Conservation (phyloP, 2,113 vertebrate species). For the Thomomys bottae region DNA sequence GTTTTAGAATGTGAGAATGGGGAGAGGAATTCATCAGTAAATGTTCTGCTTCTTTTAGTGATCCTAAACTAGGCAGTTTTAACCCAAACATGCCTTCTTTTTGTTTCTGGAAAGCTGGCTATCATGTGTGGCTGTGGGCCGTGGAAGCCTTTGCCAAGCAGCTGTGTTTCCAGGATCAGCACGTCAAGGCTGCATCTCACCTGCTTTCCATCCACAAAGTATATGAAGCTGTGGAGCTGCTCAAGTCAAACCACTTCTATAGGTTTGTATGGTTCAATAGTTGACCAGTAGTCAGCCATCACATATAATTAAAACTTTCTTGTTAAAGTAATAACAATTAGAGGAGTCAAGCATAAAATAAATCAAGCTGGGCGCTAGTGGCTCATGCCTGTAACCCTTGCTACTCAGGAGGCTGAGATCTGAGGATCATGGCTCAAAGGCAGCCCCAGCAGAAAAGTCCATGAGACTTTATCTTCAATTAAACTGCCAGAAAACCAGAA, state of each 20-base stretch:
- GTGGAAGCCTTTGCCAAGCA: constrained; percentile 95
- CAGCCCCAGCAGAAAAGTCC: too few relatives aligned
- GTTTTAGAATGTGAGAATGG: background rate
- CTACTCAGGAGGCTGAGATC: too few relatives aligned
- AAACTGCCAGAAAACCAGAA: too few relatives aligned
- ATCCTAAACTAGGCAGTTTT: background rate
- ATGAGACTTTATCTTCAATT: too few relatives aligned
- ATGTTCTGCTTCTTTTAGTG: background rate
- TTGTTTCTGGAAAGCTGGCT: constrained; percentile 88
- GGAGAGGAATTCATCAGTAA: background rate
- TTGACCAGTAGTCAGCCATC: background rate
- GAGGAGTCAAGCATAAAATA: background rate
- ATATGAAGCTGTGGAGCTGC: constrained; percentile 92
- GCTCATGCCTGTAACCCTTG: too few relatives aligned
- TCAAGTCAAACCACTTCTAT: constrained; percentile 92
- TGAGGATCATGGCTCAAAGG: too few relatives aligned
- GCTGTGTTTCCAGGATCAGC: constrained; percentile 95
- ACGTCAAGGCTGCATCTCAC: constrained; percentile 95
- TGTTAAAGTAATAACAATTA: background rate
- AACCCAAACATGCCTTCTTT: background rate
- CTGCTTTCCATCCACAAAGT: constrained; percentile 94
- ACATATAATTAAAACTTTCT: background rate
- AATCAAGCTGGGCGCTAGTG: background rate
- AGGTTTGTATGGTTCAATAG: constrained; percentile 85
- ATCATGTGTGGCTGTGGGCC: constrained; percentile 90